Evolutionary conservation across 2,888 invertebrate species (phyloP).

Genomic region (Yponomeuta sedellus): DNA sequence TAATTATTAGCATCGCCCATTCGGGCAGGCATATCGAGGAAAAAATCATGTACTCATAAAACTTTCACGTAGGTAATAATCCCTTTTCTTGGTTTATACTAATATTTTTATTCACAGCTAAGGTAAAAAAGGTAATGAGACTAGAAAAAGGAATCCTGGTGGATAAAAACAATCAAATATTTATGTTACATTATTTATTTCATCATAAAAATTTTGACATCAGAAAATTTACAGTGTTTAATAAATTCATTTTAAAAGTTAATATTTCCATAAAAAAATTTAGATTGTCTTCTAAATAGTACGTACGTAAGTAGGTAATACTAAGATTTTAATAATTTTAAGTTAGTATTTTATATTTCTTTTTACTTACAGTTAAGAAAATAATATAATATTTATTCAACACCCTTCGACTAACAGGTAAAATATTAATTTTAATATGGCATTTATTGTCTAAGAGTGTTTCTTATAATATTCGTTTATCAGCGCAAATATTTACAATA

Average conservation of each 20-base stretch:
- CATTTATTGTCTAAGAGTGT: conserved; percentile 52
- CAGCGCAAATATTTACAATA: conserved; percentile 31
- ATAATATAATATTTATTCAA: conserved; percentile 16
- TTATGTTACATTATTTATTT: background rate
- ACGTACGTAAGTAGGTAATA: background rate
- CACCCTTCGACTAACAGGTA: conserved; percentile 32
- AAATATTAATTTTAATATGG: conserved; percentile 60
- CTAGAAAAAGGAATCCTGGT: no score
- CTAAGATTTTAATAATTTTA: conserved; percentile 12
- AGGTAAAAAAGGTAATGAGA: no score
- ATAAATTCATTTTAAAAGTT: background rate
- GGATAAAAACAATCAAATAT: no score
- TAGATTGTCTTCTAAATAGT: background rate
- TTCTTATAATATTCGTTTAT: conserved; percentile 28
- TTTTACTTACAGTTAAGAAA: conserved; percentile 5
- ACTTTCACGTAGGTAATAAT: no score
- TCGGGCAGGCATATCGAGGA: no score
- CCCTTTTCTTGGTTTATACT: no score
- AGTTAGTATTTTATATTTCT: conserved; percentile 20
- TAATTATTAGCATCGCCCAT: no score
- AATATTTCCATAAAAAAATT: background rate
- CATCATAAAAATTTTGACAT: background rate
- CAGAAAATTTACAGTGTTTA: background rate
- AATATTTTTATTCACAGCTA: no score
- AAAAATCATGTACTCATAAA: no score